These are phyloP conservation scores for Idris sp. DNA, from an alignment of 1,140 invertebrate species.

Conservation along the genomic window DNA sequence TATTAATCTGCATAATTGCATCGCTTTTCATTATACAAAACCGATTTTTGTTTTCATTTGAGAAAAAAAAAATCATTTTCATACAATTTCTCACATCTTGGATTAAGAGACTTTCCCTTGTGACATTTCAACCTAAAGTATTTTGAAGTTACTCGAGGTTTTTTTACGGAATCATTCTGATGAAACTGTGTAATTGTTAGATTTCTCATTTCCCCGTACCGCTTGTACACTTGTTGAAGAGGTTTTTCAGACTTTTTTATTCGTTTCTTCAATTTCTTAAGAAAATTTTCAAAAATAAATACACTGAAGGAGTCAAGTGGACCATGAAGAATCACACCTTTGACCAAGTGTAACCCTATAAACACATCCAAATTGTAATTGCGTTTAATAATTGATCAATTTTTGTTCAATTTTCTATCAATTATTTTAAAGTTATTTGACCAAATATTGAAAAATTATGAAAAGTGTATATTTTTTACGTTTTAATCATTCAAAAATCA, in stretches of 20 bases:
- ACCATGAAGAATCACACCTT: slow-evolving; percentile 37
- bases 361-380: no score
- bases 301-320: slow-evolving; percentile 40
- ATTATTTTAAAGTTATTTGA: no score
- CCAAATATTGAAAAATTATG: no score
- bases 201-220: slow-evolving; percentile 23
- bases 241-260: slow-evolving; percentile 40
- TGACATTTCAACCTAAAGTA: slow-evolving; percentile 25
- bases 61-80: slow-evolving; percentile 1
- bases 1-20: slow-evolving; percentile 19
- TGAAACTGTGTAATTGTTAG: slow-evolving; percentile 7
- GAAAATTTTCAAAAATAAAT: slow-evolving; percentile 56
- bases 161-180: background rate
- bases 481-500: no score
- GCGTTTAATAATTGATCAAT: no score
- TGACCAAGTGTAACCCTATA: slow-evolving; percentile 56
- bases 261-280: slow-evolving; percentile 31
- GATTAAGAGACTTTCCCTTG: slow-evolving; percentile 6
- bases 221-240: slow-evolving; percentile 40
- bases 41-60: slow-evolving; percentile 11
- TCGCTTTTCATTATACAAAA: slow-evolving; percentile 14
- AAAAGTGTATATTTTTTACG: no score
- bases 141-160: background rate
- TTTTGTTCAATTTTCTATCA: no score
- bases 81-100: slow-evolving; percentile 16